Percentiles rank a stretch among this genome's conserved stretches.
Evolutionary conservation across 2,888 invertebrate species (phyloP).

Genomic region (Sinohyriopsis cumingii): DNA sequence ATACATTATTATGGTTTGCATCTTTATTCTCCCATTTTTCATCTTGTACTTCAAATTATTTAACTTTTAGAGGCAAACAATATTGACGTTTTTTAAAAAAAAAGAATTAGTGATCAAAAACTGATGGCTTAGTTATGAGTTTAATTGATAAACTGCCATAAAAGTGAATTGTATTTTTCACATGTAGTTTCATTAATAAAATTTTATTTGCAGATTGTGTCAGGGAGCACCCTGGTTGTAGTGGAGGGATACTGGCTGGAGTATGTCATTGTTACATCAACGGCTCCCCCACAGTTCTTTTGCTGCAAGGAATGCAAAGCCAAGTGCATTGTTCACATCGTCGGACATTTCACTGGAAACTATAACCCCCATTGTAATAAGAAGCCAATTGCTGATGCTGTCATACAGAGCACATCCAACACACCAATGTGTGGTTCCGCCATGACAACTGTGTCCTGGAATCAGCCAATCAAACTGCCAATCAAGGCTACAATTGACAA

Average conservation of each 20-base stretch:
- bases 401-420: slow-evolving; percentile 29
- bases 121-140: too few relatives aligned
- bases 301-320: slow-evolving; percentile 51
- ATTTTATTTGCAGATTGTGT: slow-evolving; percentile 23
- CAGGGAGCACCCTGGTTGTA: slow-evolving; percentile 31
- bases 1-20: too few relatives aligned
- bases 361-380: slow-evolving; percentile 36
- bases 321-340: slow-evolving; percentile 47
- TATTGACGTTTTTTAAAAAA: too few relatives aligned
- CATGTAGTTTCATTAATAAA: background rate
- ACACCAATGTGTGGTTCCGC: slow-evolving; percentile 42
- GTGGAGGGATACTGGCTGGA: slow-evolving; percentile 44
- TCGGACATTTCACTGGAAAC: slow-evolving; percentile 33
- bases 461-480: slow-evolving; percentile 36
- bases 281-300: slow-evolving; percentile 50
- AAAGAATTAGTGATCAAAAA: too few relatives aligned
- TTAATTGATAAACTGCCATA: too few relatives aligned
- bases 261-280: slow-evolving; percentile 40
- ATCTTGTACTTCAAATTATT: too few relatives aligned
- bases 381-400: slow-evolving; percentile 35
- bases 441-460: slow-evolving; percentile 43
- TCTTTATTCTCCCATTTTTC: too few relatives aligned
- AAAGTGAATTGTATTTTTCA: too few relatives aligned
- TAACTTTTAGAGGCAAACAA: too few relatives aligned
- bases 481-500: slow-evolving; percentile 52